phyloP scores from a whole-genome alignment of 1,140 invertebrate species.

The Gyrodactylus bullatarudis region DNA sequence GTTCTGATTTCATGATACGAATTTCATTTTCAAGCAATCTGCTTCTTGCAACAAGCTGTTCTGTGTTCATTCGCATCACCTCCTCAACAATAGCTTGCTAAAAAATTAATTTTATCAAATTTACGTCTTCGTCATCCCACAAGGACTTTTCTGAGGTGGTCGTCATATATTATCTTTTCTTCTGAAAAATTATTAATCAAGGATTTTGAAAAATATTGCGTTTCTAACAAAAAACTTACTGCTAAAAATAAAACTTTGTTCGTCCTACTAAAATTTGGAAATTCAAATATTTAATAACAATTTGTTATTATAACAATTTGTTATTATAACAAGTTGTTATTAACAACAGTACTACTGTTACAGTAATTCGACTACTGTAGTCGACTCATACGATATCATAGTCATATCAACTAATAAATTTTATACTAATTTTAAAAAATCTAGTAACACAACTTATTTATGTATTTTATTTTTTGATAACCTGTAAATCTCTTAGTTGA shows the following conservation, averaged over 20 bases:
- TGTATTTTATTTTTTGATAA: too few relatives aligned
- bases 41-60: neutral
- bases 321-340: neutral
- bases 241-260: neutral
- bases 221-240: neutral
- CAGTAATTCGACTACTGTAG: neutral
- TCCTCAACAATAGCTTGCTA: neutral
- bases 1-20: constrained; percentile 82
- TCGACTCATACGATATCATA: neutral
- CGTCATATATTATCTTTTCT: neutral
- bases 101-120: neutral
- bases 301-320: neutral
- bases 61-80: neutral
- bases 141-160: neutral
- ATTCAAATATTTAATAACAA: neutral
- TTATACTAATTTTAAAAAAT: too few relatives aligned
- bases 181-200: neutral
- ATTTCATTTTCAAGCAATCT: neutral
- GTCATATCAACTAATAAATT: too few relatives aligned
- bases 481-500: too few relatives aligned
- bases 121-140: neutral
- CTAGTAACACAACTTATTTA: too few relatives aligned
- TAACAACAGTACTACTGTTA: neutral
- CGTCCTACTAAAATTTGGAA: neutral
- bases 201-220: neutral